phyloP scores from a whole-genome alignment of 2,113 vertebrate species.

The Hypanus sabinus region DNA sequence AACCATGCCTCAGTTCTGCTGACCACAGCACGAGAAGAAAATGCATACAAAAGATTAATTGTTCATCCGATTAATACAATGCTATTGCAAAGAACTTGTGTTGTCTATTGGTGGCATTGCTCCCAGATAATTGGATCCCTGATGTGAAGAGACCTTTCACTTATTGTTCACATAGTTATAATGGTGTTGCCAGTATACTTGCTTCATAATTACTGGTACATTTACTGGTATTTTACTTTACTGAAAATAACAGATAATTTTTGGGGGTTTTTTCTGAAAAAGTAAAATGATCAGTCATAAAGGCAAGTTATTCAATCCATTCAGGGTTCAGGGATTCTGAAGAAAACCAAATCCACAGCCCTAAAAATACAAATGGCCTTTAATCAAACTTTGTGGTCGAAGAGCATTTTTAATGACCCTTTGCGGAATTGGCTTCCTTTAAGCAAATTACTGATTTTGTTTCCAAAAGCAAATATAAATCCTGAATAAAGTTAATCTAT shows the following conservation, averaged over 20 bases:
- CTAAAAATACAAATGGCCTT: not conserved
- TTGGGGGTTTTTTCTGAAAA: not conserved
- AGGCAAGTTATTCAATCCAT: not conserved
- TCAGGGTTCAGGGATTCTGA: not conserved
- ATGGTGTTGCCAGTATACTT: not conserved
- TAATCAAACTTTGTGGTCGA: not conserved
- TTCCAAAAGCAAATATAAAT: not conserved
- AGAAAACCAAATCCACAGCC: not conserved
- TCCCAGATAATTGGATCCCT: conserved; percentile 2
- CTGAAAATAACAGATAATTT: conserved; percentile 1
- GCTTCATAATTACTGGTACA: not conserved
- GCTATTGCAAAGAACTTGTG: not conserved
- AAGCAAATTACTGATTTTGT: not conserved
- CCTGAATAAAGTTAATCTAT: conserved; percentile 22
- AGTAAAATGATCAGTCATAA: not conserved
- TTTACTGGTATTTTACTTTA: not conserved
- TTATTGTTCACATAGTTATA: not conserved
- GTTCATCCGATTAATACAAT: not conserved
- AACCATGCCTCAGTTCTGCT: not conserved
- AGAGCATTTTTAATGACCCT: not conserved
- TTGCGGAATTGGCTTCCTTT: conserved; percentile 13
- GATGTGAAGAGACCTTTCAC: not conserved
- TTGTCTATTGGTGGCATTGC: not conserved
- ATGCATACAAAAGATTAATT: not conserved
- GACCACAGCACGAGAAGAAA: not conserved